Conservation (phyloP, 2,888 invertebrate species). For the Drosophila acutilabella region DNA sequence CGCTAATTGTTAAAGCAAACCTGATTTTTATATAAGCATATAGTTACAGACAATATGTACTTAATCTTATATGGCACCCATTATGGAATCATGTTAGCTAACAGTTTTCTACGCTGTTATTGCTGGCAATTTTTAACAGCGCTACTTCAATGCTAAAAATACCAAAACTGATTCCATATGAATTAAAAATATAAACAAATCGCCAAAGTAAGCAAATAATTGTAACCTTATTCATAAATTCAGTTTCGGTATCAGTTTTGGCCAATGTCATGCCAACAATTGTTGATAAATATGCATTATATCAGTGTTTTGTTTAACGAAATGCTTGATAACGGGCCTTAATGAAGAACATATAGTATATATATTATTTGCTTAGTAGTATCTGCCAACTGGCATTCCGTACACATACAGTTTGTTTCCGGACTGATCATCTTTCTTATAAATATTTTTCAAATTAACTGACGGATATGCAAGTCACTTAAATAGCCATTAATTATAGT, state of each 20-base stretch:
- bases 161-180: background rate
- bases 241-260: slow-evolving; percentile 19
- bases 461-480: slow-evolving; percentile 64
- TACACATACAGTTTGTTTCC: slow-evolving; percentile 4
- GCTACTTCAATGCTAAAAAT: slow-evolving; percentile 6
- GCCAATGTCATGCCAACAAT: slow-evolving; percentile 18
- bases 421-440: slow-evolving; percentile 47
- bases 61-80: slow-evolving; percentile 3
- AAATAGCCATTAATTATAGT: slow-evolving; percentile 39
- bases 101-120: background rate
- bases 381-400: slow-evolving; percentile 12
- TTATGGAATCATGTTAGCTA: background rate
- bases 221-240: slow-evolving; percentile 12
- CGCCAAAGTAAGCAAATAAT: slow-evolving; percentile 14
- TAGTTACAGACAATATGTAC: background rate
- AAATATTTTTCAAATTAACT: slow-evolving; percentile 29
- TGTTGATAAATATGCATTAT: slow-evolving; percentile 17
- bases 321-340: slow-evolving; percentile 18
- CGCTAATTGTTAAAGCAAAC: slow-evolving; percentile 29
- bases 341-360: slow-evolving; percentile 5
- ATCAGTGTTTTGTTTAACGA: slow-evolving; percentile 5
- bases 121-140: background rate
- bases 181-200: slow-evolving; percentile 36
- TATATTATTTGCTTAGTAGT: slow-evolving; percentile 2
- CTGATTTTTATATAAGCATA: slow-evolving; percentile 13